phyloP scores from a whole-genome alignment of 2,888 invertebrate species.

The Caradrina clavipalpis region DNA sequence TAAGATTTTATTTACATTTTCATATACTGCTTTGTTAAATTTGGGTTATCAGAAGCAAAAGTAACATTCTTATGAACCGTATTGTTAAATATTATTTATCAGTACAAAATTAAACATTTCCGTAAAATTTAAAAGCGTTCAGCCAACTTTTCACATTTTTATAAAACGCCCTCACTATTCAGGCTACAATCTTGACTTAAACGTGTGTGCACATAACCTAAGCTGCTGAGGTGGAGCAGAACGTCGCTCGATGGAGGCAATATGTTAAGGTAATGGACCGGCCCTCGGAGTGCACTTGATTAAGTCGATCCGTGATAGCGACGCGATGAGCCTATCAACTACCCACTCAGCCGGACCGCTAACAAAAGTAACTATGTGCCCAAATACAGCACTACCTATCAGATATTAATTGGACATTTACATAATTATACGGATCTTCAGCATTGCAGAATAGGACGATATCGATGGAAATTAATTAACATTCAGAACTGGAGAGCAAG shows the following conservation, averaged over 20 bases:
- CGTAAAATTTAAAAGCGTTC: slow-evolving; percentile 2
- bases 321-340: slow-evolving; percentile 76
- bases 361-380: slow-evolving; percentile 53
- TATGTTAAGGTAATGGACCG: slow-evolving; percentile 81
- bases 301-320: slow-evolving; percentile 78
- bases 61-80: no score
- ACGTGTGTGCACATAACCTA: slow-evolving; percentile 52
- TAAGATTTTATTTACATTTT: no score
- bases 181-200: slow-evolving; percentile 46
- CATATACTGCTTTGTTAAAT: no score
- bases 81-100: neutral
- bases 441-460: slow-evolving; percentile 27
- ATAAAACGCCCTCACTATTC: slow-evolving; percentile 28
- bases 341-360: slow-evolving; percentile 64
- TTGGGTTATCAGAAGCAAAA: no score
- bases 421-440: slow-evolving; percentile 54
- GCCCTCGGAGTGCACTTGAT: slow-evolving; percentile 79
- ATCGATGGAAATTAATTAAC: slow-evolving; percentile 51
- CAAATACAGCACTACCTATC: slow-evolving; percentile 35
- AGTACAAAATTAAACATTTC: neutral
- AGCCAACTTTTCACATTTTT: slow-evolving; percentile 19
- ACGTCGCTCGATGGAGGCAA: slow-evolving; percentile 71
- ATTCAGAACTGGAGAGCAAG: slow-evolving; percentile 41
- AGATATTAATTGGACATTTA: slow-evolving; percentile 59
- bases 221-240: slow-evolving; percentile 54